Evolutionary conservation across 2,888 invertebrate genomes (phyloP), one percentile per base, ranked within the genome.

Genomic region (Andrena flavipes): DNA sequence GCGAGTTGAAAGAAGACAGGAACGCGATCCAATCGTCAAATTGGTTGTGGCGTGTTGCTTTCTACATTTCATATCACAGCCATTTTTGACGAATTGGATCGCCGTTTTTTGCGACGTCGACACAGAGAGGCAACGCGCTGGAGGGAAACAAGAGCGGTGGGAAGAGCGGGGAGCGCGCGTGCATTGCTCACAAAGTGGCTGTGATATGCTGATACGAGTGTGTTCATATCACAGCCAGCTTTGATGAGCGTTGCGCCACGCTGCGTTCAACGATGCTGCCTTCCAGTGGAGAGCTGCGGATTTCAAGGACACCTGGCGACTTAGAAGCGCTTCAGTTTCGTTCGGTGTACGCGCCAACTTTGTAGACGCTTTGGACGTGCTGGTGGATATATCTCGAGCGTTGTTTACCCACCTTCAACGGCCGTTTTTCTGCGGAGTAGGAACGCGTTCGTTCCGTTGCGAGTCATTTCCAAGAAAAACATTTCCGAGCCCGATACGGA

Each of bases 171-270:
- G 72, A 76, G 91, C 90, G 87, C 90, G 92, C 89, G 87, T 90
- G 95, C 95, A 95, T 94, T 96, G 95, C 97, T 97, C 97, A 96
- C 98, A 97, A 98, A 97, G 97, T 97, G 97, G 97, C 95, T 97
- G 98, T 97, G 95, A 96, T 96, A 96, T 98, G 97, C 96, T 94
- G 94, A 92, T 93, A 91, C 90, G 91, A 90, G 91, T 91, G 91
- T 92, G 90, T 91, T 95, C 97, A 97, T 98, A 98, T 98, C 98
- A 98, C 98, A 98, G 98, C 98, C 98, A 98, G 98, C 98, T 98
- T 98, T 98, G 98, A 98, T 98, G 98, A 98, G 98, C 98, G 97
- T 91, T 94, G 94, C 94, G 94, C 68, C 49, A 93, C 94, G 94
- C 49, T 35, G 93, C 94, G 74, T 74, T 30, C 62, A 7, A 49